Conservation (phyloP, 2,888 invertebrate species). For the Lycophotia porphyrea region DNA sequence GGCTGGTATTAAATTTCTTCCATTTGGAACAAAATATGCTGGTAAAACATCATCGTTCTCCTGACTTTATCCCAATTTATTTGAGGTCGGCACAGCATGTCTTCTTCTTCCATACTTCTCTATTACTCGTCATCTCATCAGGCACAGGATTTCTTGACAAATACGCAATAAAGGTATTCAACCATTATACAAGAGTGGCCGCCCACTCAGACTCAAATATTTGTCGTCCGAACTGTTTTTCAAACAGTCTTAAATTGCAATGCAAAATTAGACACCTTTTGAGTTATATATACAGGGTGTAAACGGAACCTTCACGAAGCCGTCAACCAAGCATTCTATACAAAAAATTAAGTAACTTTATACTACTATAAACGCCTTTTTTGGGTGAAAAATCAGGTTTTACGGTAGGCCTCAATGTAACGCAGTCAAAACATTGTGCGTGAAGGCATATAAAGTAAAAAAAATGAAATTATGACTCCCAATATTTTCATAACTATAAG, state of each 20-base stretch:
- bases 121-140: background rate
- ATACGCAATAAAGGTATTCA: background rate
- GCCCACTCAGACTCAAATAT: background rate
- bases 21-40: background rate
- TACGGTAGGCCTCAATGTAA: no score
- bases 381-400: no score
- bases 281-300: background rate
- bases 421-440: no score
- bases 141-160: background rate
- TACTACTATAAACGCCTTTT: no score
- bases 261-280: background rate
- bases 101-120: background rate
- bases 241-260: background rate
- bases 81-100: background rate
- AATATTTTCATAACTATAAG: no score
- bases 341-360: no score
- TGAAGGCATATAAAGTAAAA: no score
- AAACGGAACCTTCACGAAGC: no score
- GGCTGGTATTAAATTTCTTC: background rate
- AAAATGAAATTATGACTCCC: no score
- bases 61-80: background rate
- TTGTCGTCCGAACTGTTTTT: background rate
- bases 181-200: background rate
- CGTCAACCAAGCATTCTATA: no score
- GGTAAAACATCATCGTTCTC: background rate